Conservation (phyloP, 2,888 invertebrate species). For the Globia sparganii region DNA sequence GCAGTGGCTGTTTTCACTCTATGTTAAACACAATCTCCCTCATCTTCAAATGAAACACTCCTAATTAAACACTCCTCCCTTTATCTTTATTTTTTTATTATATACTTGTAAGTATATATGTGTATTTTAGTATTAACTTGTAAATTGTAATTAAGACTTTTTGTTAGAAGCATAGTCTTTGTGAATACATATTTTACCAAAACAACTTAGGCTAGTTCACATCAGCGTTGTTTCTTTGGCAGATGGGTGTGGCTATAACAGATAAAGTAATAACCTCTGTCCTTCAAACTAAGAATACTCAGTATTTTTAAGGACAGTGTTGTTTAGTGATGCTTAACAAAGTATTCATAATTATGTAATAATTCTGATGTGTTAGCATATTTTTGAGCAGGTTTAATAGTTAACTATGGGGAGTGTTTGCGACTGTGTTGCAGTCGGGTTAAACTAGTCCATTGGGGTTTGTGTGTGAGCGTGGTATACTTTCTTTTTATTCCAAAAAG, state of each 20-base stretch:
- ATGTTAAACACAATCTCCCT: neutral
- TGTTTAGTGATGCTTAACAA: neutral
- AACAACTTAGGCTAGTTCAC: neutral
- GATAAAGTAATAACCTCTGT: neutral
- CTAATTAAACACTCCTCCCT: too few relatives aligned
- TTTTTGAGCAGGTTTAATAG: neutral
- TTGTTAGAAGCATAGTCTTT: too few relatives aligned
- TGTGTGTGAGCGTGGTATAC: neutral
- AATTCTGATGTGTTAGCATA: neutral
- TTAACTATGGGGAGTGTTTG: neutral
- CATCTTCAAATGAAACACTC: too few relatives aligned
- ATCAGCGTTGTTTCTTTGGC: neutral
- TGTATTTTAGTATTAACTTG: too few relatives aligned
- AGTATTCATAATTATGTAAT: neutral
- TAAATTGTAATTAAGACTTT: too few relatives aligned
- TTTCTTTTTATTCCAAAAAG: neutral
- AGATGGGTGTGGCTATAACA: neutral
- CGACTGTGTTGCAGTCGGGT: neutral
- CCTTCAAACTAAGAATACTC: neutral
- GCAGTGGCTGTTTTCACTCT: neutral
- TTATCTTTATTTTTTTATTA: too few relatives aligned
- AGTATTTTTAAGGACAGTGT: neutral
- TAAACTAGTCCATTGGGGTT: neutral
- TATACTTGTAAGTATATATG: too few relatives aligned
- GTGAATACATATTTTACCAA: neutral